Evolutionary conservation across 2,797 vertebrate species (phyloP), one percentile per base, ranked within the genome.

Genomic region (Atherinosoma microstoma): DNA sequence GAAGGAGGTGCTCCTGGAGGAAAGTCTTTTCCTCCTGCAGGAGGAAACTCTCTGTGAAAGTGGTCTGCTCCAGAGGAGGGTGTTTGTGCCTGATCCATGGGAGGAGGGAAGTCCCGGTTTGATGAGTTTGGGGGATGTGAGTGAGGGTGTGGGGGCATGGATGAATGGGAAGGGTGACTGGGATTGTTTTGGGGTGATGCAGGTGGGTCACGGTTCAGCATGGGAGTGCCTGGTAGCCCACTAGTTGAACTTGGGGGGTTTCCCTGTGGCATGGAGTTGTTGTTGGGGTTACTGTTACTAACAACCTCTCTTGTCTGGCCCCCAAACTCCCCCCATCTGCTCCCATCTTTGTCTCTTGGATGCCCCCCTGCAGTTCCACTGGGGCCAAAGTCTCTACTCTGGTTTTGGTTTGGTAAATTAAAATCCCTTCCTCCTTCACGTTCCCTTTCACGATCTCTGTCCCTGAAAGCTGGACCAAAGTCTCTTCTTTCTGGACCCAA

Each of bases 381-480:
- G 71, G 94, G 84, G 74, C 90, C 92, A 84, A 94, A 95, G 67
- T 95, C 95, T 83, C 94, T 87, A 47, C 53, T 90, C 87, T 94
- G 92, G 83, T 92, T 94, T 90, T 94, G 94, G 85, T 90, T 94
- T 78, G 88, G 84, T 64, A 92, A 74, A 71, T 93, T 84, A 79
- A 95, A 95, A 27, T 94, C 93, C 59, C 91, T 87, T 69, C 83
- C 78, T 91, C 95, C 87, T 82, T 96, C 96, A 22, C 96, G 92
- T 6, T 96, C 96, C 64, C 95, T 94, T 34, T 97, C 96, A 32
- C 96, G 88, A 24, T 97, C 97, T 24, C 97, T 95, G 76, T 98
- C 97, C 66, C 96, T 94, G 67, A 94, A 95, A 59, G 90, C 85
- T 15, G 91, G 84, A 75, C 88, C 93, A 84, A 94, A 94, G 85